These are phyloP conservation scores for Mellivora capensis DNA, from an alignment of 2,113 vertebrate genomes.

Conservation along the genomic window DNA sequence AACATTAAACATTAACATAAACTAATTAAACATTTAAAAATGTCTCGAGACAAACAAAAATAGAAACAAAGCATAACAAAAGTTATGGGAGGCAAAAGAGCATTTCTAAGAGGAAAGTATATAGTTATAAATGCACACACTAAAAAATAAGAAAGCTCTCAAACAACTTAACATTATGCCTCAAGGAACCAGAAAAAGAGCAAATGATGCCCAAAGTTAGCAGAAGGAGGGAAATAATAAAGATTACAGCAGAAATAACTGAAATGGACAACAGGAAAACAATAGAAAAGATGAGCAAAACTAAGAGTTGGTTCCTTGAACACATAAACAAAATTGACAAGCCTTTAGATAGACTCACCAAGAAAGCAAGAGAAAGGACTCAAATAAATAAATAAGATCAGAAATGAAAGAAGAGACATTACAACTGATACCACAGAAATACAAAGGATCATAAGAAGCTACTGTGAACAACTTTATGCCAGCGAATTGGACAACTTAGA, in stretches of 20 bases:
- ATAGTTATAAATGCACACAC: neutral
- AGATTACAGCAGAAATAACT: neutral
- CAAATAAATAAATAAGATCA: neutral
- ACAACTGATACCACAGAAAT: neutral
- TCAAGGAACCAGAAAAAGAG: neutral
- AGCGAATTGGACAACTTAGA: neutral
- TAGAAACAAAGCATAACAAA: neutral
- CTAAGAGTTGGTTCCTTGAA: neutral
- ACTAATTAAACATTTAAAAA: neutral
- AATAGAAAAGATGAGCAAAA: neutral
- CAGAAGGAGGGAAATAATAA: neutral
- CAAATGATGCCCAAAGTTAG: neutral
- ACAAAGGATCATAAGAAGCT: neutral
- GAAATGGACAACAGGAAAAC: neutral
- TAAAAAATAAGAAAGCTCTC: neutral
- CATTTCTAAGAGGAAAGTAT: neutral
- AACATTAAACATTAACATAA: too few relatives aligned
- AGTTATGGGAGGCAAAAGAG: neutral
- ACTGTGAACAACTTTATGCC: neutral
- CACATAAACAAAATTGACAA: neutral
- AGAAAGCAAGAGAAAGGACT: neutral
- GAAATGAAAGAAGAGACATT: neutral
- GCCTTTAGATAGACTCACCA: neutral
- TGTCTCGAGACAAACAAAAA: neutral
- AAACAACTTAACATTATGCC: neutral